Conservation (phyloP, 53 echinoderm and acorn worm species). For the Astropecten irregularis region DNA sequence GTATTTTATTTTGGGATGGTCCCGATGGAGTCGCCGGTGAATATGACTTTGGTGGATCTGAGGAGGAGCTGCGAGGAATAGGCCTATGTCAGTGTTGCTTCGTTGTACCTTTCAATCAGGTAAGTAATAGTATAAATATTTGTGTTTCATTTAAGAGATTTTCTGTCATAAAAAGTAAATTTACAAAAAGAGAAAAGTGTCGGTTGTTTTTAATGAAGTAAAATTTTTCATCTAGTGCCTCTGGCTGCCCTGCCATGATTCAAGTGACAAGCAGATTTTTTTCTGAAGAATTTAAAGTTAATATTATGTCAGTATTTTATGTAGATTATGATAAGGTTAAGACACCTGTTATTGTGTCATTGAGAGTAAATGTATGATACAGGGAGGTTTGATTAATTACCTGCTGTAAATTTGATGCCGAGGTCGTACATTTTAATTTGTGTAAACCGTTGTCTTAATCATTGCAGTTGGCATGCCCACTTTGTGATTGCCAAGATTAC, state of each 20-base stretch:
- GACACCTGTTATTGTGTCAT: neutral
- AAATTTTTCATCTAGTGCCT: no score
- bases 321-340: neutral
- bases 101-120: slow-evolving; percentile 39
- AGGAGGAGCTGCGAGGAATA: slow-evolving; percentile 17
- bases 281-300: no score
- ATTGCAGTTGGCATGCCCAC: neutral
- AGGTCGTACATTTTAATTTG: neutral
- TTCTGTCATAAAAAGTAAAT: neutral
- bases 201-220: neutral
- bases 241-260: no score
- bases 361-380: neutral
- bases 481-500: slow-evolving; percentile 14
- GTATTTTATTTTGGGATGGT: slow-evolving; percentile 69
- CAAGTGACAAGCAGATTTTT: no score
- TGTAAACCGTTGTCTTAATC: neutral
- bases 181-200: neutral
- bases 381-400: neutral
- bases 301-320: neutral
- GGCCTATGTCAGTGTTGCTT: slow-evolving; percentile 61
- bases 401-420: neutral
- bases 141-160: neutral
- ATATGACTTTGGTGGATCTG: slow-evolving; percentile 10
- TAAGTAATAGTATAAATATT: neutral
- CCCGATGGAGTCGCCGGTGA: slow-evolving; percentile 50